Evolutionary conservation across 2,888 invertebrate species (phyloP).

Genomic region (Dione vanillae): DNA sequence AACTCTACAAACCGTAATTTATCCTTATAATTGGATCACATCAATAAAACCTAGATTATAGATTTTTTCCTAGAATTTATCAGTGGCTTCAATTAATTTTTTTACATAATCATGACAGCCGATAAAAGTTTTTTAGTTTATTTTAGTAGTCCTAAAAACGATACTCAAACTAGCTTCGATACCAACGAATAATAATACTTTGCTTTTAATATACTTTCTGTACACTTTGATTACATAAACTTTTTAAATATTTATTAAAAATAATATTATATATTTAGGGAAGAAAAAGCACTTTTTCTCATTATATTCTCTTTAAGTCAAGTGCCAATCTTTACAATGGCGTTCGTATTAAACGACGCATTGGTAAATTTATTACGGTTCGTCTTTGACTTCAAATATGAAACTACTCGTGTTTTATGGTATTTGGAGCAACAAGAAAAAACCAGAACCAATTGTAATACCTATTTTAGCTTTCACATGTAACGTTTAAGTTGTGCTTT

Average conservation of each 20-base stretch:
- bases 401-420: constrained; percentile 63
- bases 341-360: constrained; percentile 48
- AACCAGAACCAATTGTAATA: constrained; percentile 70
- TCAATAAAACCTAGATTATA: constrained; percentile 23
- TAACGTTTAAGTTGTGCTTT: constrained; percentile 31
- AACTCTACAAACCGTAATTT: constrained; percentile 23
- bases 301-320: constrained; percentile 39
- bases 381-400: constrained; percentile 52
- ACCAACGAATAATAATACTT: constrained; percentile 10
- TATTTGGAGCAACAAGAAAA: constrained; percentile 64
- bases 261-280: background rate
- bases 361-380: constrained; percentile 75
- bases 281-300: constrained; percentile 31
- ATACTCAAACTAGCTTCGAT: constrained; percentile 2
- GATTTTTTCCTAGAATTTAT: constrained; percentile 24
- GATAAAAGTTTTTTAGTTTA: constrained; percentile 13
- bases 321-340: constrained; percentile 37
- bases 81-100: constrained; percentile 19
- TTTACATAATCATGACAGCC: constrained; percentile 14
- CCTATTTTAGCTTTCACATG: constrained; percentile 55
- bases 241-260: background rate
- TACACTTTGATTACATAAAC: background rate
- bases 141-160: constrained; percentile 18
- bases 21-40: constrained; percentile 23
- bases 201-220: background rate